Base-by-base conservation (phyloP, 2,113 vertebrate species). In the Patagioenas fasciata region DNA sequence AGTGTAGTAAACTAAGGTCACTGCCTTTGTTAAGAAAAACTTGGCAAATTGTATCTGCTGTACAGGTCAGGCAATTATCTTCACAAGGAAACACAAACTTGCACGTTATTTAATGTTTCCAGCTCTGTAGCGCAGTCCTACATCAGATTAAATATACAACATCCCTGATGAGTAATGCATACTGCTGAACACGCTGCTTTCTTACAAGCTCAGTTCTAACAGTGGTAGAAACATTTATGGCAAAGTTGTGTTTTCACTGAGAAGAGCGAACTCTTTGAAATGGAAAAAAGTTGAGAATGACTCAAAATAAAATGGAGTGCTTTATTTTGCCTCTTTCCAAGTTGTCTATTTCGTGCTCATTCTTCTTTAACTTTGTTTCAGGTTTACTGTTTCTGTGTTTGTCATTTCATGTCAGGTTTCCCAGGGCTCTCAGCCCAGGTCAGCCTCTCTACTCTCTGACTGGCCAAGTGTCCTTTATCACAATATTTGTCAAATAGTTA, bases 1-100 rank as follows among this genome's bases (percentile, higher is more conserved):
- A 2, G 77, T 47, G 78, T 89, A 94, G 92, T 96, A 93, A 96
- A 94, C 91, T 94, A 95, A 95, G 90, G 90, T 93, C 95, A 91
- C 69, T 89, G 93, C 86, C 88, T 97, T 96, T 97, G 93, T 94
- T 95, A 95, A 94, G 88, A 92, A 91, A 95, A 91, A 93, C 92
- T 93, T 94, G 95, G 96, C 93, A 96, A 96, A 96, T 79, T 69
- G 58, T 26, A 50, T 96, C 83, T 94, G 88, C 60, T 85, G 77
- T 73, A 95, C 92, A 96, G 92, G 95, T 96, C 96, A 96, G 91
- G 95, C 96, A 95, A 95, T 96, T 93, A 96, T 72, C 84, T 95
- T 96, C 96, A 92, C 80, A 93, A 95, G 93, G 93, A 96, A 97
- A 94, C 81, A 88, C 93, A 94, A 87, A 92, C 93, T 84, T 80